Conservation (phyloP, 2,797 vertebrate genomes). For the Salarias fasciatus region DNA sequence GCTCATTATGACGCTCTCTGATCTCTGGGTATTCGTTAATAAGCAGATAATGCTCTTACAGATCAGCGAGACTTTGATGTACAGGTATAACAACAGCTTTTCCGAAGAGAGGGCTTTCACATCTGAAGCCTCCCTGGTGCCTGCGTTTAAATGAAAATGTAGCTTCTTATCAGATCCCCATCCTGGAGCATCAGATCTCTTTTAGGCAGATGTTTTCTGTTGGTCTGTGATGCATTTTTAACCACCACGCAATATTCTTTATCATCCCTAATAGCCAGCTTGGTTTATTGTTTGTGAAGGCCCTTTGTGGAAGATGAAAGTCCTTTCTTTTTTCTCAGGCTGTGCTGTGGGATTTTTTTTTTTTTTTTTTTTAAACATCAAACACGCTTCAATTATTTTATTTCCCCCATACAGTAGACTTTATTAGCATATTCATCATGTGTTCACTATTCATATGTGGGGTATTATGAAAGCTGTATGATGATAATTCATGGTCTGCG, state of each 20-base stretch:
- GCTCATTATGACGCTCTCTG: constrained; percentile 62
- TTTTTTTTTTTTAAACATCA: constrained; percentile 72
- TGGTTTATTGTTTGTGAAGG: constrained; percentile 63
- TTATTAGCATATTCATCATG: constrained; percentile 69
- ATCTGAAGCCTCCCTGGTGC: constrained; percentile 19
- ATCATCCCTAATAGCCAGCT: constrained; percentile 50
- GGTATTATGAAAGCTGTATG: constrained; percentile 38
- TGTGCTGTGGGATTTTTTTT: constrained; percentile 56
- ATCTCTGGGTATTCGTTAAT: constrained; percentile 66
- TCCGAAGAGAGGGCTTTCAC: constrained; percentile 30
- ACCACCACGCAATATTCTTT: constrained; percentile 32
- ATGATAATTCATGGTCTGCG: constrained; percentile 24
- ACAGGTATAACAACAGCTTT: constrained; percentile 59
- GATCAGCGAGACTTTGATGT: constrained; percentile 62
- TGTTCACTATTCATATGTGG: constrained; percentile 47
- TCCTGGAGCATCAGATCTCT: constrained; percentile 30
- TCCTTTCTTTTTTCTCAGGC: constrained; percentile 41
- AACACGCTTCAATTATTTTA: constrained; percentile 68
- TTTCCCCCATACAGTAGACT: constrained; percentile 51
- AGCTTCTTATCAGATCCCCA: constrained; percentile 13
- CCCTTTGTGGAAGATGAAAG: constrained; percentile 68
- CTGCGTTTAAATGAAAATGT: constrained; percentile 30
- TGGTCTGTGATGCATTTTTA: constrained; percentile 42
- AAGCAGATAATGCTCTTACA: constrained; percentile 66
- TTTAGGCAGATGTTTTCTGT: constrained; percentile 48